Percentiles rank a stretch among this genome's conserved stretches.
phyloP scores from a whole-genome alignment of 2,888 invertebrate species.

The Cyclophora albipunctata region DNA sequence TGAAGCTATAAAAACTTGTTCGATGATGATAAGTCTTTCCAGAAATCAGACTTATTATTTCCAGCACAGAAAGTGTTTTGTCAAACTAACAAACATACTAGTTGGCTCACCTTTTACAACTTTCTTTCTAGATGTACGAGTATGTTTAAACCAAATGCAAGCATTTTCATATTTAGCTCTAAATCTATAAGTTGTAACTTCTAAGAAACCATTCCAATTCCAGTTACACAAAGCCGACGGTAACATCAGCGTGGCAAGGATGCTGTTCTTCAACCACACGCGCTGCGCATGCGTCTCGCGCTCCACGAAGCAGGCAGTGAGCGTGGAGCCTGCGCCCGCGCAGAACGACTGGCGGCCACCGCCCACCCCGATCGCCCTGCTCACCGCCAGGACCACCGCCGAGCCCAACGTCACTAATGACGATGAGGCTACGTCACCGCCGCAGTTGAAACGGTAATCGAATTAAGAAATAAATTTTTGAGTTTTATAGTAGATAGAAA shows the following conservation, averaged over 20 bases:
- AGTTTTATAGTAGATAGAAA: too few species aligned
- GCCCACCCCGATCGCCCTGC: slow-evolving; percentile 7
- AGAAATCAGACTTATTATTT: too few species aligned
- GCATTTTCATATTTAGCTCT: too few species aligned
- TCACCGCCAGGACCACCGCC: slow-evolving; percentile 32
- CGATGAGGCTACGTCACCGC: slow-evolving; percentile 49
- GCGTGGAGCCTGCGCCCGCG: slow-evolving; percentile 15
- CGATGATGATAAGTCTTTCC: too few species aligned
- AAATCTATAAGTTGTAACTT: too few species aligned
- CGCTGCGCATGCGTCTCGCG: slow-evolving; percentile 55
- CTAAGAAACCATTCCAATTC: too few species aligned
- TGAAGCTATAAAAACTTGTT: too few species aligned
- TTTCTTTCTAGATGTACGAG: too few species aligned
- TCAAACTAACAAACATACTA: too few species aligned
- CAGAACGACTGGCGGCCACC: slow-evolving; percentile 18
- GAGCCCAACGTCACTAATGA: slow-evolving; percentile 32
- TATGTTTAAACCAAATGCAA: too few species aligned
- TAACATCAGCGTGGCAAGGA: slow-evolving; percentile 39
- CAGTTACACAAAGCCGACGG: slow-evolving; percentile 57
- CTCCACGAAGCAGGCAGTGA: slow-evolving; percentile 35
- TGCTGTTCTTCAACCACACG: slow-evolving; percentile 65
- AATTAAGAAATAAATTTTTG: not conserved
- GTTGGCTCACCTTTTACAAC: too few species aligned
- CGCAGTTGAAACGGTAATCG: slow-evolving; percentile 51
- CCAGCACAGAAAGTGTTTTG: too few species aligned